A percentile compares a stretch with the other conserved stretches of the same genome.
phyloP scores from a whole-genome alignment of 2,888 invertebrate genomes.

The Bedellia somnulentella region DNA sequence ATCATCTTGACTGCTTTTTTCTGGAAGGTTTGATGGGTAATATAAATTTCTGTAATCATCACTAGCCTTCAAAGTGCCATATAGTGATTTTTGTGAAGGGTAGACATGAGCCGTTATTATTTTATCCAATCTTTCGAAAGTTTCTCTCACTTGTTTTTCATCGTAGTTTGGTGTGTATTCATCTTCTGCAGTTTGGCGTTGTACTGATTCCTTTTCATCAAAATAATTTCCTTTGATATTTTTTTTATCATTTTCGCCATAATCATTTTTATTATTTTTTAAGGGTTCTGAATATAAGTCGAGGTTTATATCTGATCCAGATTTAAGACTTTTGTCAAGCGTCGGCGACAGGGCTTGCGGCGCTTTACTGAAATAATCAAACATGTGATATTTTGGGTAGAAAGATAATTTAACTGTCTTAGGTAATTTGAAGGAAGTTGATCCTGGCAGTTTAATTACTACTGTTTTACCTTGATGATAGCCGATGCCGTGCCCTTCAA shows the following conservation, averaged over 20 bases:
- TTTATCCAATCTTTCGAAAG: constrained; percentile 21
- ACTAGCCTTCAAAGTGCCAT: constrained; percentile 13
- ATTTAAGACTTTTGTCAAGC: constrained; percentile 25
- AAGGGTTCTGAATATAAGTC: too few relatives aligned
- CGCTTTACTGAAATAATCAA: constrained; percentile 50
- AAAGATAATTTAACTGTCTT: constrained; percentile 28
- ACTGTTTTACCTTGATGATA: constrained; percentile 55
- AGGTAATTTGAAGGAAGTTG: constrained; percentile 28
- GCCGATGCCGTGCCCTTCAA: constrained; percentile 46
- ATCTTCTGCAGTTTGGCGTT: too few relatives aligned
- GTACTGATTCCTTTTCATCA: too few relatives aligned
- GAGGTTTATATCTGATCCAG: constrained; percentile 30
- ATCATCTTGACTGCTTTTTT: too few relatives aligned
- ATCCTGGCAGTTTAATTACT: constrained; percentile 39
- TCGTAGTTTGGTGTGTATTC: too few relatives aligned
- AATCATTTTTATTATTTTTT: constrained; percentile 1
- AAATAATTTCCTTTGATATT: too few relatives aligned
- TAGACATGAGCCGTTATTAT: constrained; percentile 23
- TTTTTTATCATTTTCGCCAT: constrained; percentile 6
- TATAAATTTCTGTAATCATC: constrained; percentile 15
- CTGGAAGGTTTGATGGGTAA: too few relatives aligned
- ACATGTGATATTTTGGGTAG: constrained; percentile 32
- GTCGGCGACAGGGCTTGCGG: constrained; percentile 33
- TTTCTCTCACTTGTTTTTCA: constrained; percentile 17
- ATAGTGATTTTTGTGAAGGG: constrained; percentile 15